Percentiles rank a stretch among this genome's conserved stretches.
phyloP scores from a whole-genome alignment of 2,888 invertebrate genomes.

The Nomada ruficornis region DNA sequence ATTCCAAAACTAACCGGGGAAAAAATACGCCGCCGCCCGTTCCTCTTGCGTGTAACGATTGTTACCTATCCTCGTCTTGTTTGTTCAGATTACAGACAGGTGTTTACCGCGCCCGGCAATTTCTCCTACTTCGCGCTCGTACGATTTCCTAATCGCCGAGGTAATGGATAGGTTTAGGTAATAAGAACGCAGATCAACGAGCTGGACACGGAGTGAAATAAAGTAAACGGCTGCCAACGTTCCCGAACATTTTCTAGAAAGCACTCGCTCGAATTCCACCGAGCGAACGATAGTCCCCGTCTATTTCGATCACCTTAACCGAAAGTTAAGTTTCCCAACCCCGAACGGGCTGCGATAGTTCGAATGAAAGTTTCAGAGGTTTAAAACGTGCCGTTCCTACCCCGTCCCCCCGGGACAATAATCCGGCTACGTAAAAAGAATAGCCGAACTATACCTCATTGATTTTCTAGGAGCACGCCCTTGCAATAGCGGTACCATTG shows the following conservation, averaged over 20 bases:
- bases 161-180: neutral
- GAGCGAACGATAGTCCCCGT: neutral
- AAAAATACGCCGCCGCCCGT: constrained; percentile 3
- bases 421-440: constrained; percentile 59
- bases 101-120: neutral
- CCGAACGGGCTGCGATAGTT: neutral
- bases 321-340: constrained; percentile 1
- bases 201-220: neutral
- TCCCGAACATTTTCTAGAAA: neutral
- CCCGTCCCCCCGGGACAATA: constrained; percentile 48
- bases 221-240: neutral
- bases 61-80: neutral
- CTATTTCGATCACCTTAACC: constrained; percentile 3
- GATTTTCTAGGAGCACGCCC: constrained; percentile 63
- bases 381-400: constrained; percentile 2
- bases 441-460: constrained; percentile 60
- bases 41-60: neutral
- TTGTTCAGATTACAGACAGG: neutral
- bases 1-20: neutral
- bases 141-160: neutral
- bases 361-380: constrained; percentile 25
- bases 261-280: neutral
- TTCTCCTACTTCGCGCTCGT: neutral
- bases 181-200: neutral
- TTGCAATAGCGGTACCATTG: constrained; percentile 58